A percentile compares a stretch with the other conserved stretches of the same genome.
Evolutionary conservation across 2,888 invertebrate genomes (phyloP).

Genomic region (Galerucella pusilla): DNA sequence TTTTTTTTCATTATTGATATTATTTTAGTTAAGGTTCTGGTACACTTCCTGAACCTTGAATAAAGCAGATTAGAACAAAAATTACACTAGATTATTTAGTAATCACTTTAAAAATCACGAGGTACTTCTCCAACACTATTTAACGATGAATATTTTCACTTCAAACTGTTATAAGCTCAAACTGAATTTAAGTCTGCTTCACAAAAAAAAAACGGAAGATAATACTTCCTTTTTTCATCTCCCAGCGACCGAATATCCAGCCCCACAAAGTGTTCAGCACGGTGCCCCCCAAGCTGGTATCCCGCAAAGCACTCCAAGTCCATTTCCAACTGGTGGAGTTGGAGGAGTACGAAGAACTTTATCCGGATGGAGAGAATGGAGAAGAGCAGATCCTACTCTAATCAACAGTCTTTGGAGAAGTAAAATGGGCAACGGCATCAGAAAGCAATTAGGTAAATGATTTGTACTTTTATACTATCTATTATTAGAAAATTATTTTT

Average conservation of each 20-base stretch:
- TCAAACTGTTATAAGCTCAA: too few species aligned
- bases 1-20: too few species aligned
- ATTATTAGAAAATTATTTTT: not conserved
- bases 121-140: too few species aligned
- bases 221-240: conserved; percentile 10
- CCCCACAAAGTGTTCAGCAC: conserved; percentile 69
- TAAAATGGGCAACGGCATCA: conserved; percentile 78
- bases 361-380: conserved; percentile 76
- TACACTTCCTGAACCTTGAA: not conserved
- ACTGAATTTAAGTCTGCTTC: too few species aligned
- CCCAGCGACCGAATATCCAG: conserved; percentile 65
- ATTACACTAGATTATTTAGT: too few species aligned
- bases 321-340: conserved; percentile 68
- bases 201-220: too few species aligned
- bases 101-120: too few species aligned
- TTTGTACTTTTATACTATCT: not conserved
- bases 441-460: conserved; percentile 72
- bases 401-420: conserved; percentile 80
- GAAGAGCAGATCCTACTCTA: conserved; percentile 77
- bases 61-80: too few species aligned
- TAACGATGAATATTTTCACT: too few species aligned
- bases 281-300: conserved; percentile 67
- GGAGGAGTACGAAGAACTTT: conserved; percentile 71
- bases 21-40: too few species aligned
- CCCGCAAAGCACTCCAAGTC: conserved; percentile 66